Base-by-base conservation (phyloP, 2,113 vertebrate genomes). In the Psammodynastes pulverulentus region DNA sequence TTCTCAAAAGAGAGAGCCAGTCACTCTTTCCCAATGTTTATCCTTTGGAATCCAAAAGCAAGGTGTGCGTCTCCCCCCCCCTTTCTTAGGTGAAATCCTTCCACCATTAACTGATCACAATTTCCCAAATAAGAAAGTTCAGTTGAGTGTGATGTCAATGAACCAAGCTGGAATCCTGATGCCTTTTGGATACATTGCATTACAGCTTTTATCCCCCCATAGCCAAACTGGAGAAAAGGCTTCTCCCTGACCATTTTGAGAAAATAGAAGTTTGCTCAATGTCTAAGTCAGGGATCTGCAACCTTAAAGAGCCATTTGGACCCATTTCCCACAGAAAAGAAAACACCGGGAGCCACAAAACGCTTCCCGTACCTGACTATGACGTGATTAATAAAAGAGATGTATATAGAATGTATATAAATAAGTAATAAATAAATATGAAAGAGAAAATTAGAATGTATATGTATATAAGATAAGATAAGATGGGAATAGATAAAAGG, bases 261-360 rank as follows among this genome's bases (percentile, higher is more conserved):
- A 87, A 62, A 39, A 15, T 95, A 93, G 89, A 92, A 93, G 34
- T 79, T 39, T 79, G 67, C 8, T 79, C 15, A 79, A n/a, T n/a
- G n/a, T n/a, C n/a, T n/a, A n/a, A n/a, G n/a, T n/a, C n/a, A n/a
- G n/a, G n/a, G n/a, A n/a, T n/a, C n/a, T n/a, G n/a, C n/a, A n/a
- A n/a, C n/a, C n/a, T n/a, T n/a, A n/a, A n/a, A n/a, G n/a, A n/a
- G n/a, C n/a, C n/a, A n/a, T n/a, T n/a, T n/a, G n/a, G n/a, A n/a
- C n/a, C n/a, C n/a, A n/a, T n/a, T n/a, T n/a, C n/a, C n/a, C n/a
- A n/a, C n/a, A n/a, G n/a, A n/a, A n/a, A n/a, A n/a, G n/a, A n/a
- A n/a, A n/a, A n/a, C n/a, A n/a, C n/a, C n/a, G n/a, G n/a, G n/a
- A n/a, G n/a, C n/a, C n/a, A n/a, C n/a, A n/a, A n/a, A n/a, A n/a